Evolutionary conservation across 2,113 vertebrate genomes (phyloP), one percentile per base, ranked within the genome.

Genomic region (Aviceda subcristata): DNA sequence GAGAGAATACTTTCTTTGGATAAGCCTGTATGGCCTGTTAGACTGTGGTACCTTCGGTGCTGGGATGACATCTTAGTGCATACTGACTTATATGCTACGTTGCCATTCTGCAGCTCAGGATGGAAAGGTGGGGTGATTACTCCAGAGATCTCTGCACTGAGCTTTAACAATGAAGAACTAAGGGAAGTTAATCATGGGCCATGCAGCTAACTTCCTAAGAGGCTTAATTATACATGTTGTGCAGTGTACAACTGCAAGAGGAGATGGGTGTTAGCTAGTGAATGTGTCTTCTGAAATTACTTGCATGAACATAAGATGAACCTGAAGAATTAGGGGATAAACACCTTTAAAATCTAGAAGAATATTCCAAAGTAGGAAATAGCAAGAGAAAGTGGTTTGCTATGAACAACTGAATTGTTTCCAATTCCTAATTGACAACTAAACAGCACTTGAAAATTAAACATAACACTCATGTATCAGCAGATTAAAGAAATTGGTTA

Each of bases 211-310:
- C 71, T 92, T 97, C 96, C 96, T 95, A 90, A 90, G 94, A 95
- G 92, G 94, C 91, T 96, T 97, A 96, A 97, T 96, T 96, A 97
- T 93, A 93, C 93, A 96, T 90, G 90, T 41, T 93, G 80, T 87
- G 76, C 45, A 56, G 77, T 13, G 60, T 72, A 63, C 67, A 74
- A 94, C 64, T 72, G 79, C 90, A 88, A 79, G 77, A 89, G 53
- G 88, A 83, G 92, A 96, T 82, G 81, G 10, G 68, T 78, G 82
- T 88, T 82, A 73, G 36, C 75, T 45, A 68, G 76, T 50, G 62
- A 94, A 95, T 15, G 63, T 72, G 29, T 87, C 76, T 92, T 95
- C 92, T 88, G 92, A 93, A 96, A 95, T 95, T 62, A 95, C 67
- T 56, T 7, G 3, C 0, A 0, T 93, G 83, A 94, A 93, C 3